phyloP scores from a whole-genome alignment of 1,140 invertebrate genomes.

The Calliopsis andreniformis region DNA sequence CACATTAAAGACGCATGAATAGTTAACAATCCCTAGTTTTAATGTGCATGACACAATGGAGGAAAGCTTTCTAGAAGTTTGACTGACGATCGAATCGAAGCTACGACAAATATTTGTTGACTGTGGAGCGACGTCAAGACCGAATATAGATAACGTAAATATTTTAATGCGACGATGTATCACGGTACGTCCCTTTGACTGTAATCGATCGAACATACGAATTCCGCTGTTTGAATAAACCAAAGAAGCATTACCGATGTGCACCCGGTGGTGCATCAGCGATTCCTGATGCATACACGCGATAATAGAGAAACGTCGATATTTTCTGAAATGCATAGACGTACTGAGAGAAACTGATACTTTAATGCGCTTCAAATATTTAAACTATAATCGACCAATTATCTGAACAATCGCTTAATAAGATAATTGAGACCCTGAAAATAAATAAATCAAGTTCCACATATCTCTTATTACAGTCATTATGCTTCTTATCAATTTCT shows the following conservation, averaged over 20 bases:
- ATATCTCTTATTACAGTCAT: too few species aligned
- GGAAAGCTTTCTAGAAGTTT: conserved; percentile 46
- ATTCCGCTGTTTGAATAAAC: conserved; percentile 54
- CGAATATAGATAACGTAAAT: conserved; percentile 58
- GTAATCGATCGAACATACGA: conserved; percentile 38
- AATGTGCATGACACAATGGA: neutral
- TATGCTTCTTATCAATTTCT: too few species aligned
- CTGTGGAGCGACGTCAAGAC: conserved; percentile 27
- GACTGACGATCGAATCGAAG: conserved; percentile 56
- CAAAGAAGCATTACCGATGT: conserved; percentile 42
- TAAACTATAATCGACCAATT: too few species aligned
- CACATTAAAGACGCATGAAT: conserved; percentile 21
- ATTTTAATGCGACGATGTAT: conserved; percentile 58
- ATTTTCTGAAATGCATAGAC: conserved; percentile 7
- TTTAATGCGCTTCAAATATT: too few species aligned
- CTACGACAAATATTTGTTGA: conserved; percentile 37
- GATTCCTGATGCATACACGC: neutral
- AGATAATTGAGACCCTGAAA: too few species aligned
- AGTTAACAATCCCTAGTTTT: conserved; percentile 47
- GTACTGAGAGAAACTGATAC: conserved; percentile 13
- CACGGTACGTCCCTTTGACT: conserved; percentile 43
- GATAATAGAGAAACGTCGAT: conserved; percentile 10
- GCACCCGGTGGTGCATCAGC: conserved; percentile 23
- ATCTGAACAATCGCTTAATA: too few species aligned
- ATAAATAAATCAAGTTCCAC: too few species aligned